phyloP scores from a whole-genome alignment of 2,888 invertebrate species.

The Halocaridina rubra region DNA sequence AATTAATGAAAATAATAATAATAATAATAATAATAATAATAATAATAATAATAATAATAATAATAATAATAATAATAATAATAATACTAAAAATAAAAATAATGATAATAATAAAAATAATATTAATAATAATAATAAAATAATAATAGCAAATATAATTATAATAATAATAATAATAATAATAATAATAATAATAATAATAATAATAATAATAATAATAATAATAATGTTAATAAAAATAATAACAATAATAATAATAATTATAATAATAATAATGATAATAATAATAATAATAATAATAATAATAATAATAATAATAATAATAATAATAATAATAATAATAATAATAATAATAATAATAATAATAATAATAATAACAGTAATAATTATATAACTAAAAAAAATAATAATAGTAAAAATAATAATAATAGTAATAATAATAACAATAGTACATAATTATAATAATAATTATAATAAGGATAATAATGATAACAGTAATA shows the following conservation, averaged over 20 bases:
- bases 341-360: neutral
- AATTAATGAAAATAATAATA: neutral
- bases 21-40: neutral
- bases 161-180: neutral
- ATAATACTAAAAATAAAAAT: neutral
- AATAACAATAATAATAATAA: neutral
- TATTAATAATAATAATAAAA: neutral
- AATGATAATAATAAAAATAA: neutral
- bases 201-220: neutral
- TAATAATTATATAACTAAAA: neutral
- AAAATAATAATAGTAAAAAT: neutral
- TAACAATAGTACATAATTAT: neutral
- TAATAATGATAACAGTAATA: neutral
- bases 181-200: neutral
- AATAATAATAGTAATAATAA: neutral
- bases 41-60: neutral
- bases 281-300: neutral
- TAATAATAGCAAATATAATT: neutral
- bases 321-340: neutral
- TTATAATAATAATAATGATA: neutral
- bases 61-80: neutral
- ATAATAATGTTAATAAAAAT: neutral
- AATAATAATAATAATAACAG: neutral
- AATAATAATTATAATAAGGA: neutral
- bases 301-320: neutral